These are phyloP conservation scores for Bombus difficillimus DNA, from an alignment of 1,140 invertebrate genomes.

Conservation along the genomic window DNA sequence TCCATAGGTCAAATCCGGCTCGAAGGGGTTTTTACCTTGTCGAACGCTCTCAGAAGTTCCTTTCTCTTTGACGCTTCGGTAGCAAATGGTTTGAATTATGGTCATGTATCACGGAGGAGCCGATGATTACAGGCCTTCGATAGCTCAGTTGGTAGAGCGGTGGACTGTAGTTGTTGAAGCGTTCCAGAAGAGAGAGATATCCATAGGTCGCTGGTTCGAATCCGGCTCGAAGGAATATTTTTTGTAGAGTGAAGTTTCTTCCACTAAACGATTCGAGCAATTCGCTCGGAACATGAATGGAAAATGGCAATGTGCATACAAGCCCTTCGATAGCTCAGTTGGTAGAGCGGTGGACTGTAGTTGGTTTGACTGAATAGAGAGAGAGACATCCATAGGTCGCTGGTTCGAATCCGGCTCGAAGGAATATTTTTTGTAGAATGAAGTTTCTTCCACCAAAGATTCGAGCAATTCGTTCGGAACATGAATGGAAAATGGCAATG, in stretches of 20 bases:
- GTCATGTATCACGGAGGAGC: neutral
- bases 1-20: conserved; percentile 79
- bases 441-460: too few relatives aligned
- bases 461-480: too few relatives aligned
- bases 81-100: conserved; percentile 28
- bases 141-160: conserved; percentile 94
- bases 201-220: conserved; percentile 75
- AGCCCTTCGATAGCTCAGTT: conserved; percentile 86
- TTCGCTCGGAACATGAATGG: fast-evolving
- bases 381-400: conserved; percentile 73
- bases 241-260: neutral
- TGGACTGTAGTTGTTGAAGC: conserved; percentile 73
- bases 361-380: conserved; percentile 55
- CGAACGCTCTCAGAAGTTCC: neutral
- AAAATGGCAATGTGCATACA: fast-evolving
- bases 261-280: fast-evolving
- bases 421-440: conserved; percentile 65
- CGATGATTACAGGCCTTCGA: conserved; percentile 76
- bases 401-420: conserved; percentile 78
- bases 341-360: conserved; percentile 95
- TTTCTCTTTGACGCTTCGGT: conserved; percentile 46
- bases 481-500: too few relatives aligned
- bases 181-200: conserved; percentile 25
- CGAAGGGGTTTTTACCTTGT: conserved; percentile 68
- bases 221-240: conserved; percentile 72